phyloP scores from a whole-genome alignment of 2,888 invertebrate genomes.

The Diloba caeruleocephala region DNA sequence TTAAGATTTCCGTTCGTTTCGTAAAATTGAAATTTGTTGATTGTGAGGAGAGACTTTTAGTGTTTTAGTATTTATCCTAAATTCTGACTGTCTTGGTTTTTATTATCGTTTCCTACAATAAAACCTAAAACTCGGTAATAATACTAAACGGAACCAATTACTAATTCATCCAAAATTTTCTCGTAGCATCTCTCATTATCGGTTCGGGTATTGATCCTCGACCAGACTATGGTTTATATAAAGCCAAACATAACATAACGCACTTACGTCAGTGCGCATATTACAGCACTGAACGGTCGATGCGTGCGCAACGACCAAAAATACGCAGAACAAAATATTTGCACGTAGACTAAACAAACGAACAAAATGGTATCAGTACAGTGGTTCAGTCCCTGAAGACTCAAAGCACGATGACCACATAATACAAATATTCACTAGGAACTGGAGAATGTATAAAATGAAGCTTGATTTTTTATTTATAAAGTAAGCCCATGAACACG shows the following conservation, averaged over 20 bases:
- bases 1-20: too few relatives aligned
- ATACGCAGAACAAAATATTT: conserved; percentile 40
- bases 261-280: conserved; percentile 27
- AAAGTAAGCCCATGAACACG: too few relatives aligned
- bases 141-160: too few relatives aligned
- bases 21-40: too few relatives aligned
- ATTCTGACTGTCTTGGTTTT: too few relatives aligned
- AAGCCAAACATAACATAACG: conserved; percentile 24
- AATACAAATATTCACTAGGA: conserved; percentile 9
- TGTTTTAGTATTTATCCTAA: too few relatives aligned
- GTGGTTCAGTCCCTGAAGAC: conserved; percentile 26
- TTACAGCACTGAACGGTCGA: conserved; percentile 35
- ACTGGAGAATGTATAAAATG: neutral
- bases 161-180: too few relatives aligned
- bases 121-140: too few relatives aligned
- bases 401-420: conserved; percentile 18
- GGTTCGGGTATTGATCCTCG: neutral
- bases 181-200: neutral
- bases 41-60: too few relatives aligned
- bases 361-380: conserved; percentile 16
- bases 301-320: conserved; percentile 46
- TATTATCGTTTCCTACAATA: too few relatives aligned
- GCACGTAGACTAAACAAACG: conserved; percentile 60
- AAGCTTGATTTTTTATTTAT: too few relatives aligned
- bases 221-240: neutral